Evolutionary conservation across 30 jellyfish, hydroid and myxozoan genomes (phyloP), one percentile per base, ranked within the genome.

Genomic region (Aurelia sp.): DNA sequence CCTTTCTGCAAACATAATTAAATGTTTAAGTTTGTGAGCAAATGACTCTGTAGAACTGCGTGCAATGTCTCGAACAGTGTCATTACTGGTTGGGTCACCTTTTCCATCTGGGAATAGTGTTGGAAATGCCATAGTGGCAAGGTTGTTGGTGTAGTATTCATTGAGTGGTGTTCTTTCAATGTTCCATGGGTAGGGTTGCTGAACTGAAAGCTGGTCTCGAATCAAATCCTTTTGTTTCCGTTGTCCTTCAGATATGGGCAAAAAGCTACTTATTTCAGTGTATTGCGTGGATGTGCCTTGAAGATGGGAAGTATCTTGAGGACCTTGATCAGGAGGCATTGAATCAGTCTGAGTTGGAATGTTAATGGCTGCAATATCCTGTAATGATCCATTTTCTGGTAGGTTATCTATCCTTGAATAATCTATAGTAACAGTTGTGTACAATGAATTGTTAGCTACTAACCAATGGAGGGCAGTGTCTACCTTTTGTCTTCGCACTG

Each of bases 71-170:
- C 82, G 71, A 12, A 71, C 13, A 71, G 35, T 71, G 13, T 70
- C 17, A 35, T n/a, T 20, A 67, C 13, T 72, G 10, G 84, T 72
- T 17, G 84, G 84, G 51, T 76, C 78, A 50, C 87, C 87, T 41
- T 76, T 76, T 81, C 81, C 27, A 58, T 58, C 67, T 58, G 27
- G 27, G 52, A 79, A 79, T 10, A 79, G 68, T 22, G 90, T 79
- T 22, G 90, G 90, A 79, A 79, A 79, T 6, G 90, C 87, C 90
- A 79, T 79, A 17, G 90, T 22, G 13, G 90, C 90, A 20, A 79
- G 47, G 48, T 18, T 24, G 33, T 62, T 63, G 5, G 90, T 79
- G 16, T 33, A 13, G 65, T n/a, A 61, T 66, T 78, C 90, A 78
- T 63, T 78, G 18, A 78, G 40, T 64, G 69, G 22, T 22, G 16